Evolutionary conservation across 2,888 invertebrate genomes (phyloP), one percentile per base, ranked within the genome.

Genomic region (Chloroclystis v-ata): DNA sequence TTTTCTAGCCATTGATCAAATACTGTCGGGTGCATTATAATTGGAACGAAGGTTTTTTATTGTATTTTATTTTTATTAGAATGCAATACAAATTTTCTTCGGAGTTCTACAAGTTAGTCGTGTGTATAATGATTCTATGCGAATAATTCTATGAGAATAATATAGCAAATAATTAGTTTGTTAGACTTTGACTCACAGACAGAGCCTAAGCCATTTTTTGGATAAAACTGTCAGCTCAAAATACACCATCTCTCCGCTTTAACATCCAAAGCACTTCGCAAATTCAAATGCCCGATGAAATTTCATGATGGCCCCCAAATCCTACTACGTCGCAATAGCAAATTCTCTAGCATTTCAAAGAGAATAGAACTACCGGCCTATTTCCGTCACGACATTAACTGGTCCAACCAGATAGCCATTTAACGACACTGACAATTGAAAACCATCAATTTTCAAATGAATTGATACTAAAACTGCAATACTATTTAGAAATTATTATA

Each of bases 201-300:
- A n/a, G n/a, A n/a, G n/a, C n/a, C n/a, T n/a, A n/a, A n/a, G n/a
- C n/a, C n/a, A n/a, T n/a, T n/a, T n/a, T n/a, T n/a, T n/a, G n/a
- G n/a, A n/a, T 33, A 13, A 16, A 33, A n/a, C 14, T 1, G 5
- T 33, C 32, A 14, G 4, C 16, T n/a, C n/a, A 10, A 25, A 37
- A 37, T 37, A 11, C 11, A 37, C 20, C 10, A 38, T 29, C n/a
- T 13, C 3, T 29, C 13, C 16, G 25, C 12, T 56, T 56, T 46
- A 56, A 56, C 40, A 40, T 56, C 54, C 58, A 32, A 32, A 37
- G 28, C 35, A 42, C 26, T 37, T 41, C 28, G 35, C 46, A 29
- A 43, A 38, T 24, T 20, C 13, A 38, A 47, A 47, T 47, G 37
- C 25, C 37, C 25, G 37, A 12, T 37, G 37, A 35, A 46, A 46